Percentiles rank a stretch among this genome's conserved stretches.
These are phyloP conservation scores for Ovibos moschatus DNA, from an alignment of 2,113 vertebrate species.

Conservation along the genomic window DNA sequence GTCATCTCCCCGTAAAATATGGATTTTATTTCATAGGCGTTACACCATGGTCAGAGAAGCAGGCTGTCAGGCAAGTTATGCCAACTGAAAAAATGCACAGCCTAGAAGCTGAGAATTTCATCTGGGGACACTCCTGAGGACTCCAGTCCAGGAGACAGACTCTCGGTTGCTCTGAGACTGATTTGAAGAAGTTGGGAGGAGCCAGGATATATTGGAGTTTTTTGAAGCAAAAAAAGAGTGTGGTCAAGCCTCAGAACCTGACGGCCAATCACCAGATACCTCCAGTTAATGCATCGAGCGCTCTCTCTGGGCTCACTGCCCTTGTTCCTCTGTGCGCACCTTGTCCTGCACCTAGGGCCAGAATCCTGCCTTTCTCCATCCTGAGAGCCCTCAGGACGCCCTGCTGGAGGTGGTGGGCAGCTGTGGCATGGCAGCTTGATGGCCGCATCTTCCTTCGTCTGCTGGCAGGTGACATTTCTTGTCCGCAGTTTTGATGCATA, in stretches of 20 bases:
- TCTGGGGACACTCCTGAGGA: background rate
- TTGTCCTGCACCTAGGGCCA: background rate
- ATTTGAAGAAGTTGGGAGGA: background rate
- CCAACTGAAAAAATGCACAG: background rate
- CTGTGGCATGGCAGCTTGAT: fast-evolving
- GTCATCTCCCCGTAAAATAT: fast-evolving
- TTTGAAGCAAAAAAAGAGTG: background rate
- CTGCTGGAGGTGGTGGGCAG: background rate
- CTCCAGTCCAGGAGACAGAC: background rate
- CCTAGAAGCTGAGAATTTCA: background rate
- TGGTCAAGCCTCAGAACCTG: background rate
- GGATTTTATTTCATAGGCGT: background rate
- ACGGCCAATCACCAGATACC: background rate
- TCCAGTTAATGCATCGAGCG: fast-evolving
- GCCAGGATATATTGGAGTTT: background rate
- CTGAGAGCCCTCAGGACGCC: background rate
- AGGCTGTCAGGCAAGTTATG: background rate
- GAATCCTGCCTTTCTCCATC: background rate
- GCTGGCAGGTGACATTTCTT: background rate
- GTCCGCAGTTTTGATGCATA: background rate
- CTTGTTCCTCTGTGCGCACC: fast-evolving
- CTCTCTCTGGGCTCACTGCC: background rate
- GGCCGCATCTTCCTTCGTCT: background rate
- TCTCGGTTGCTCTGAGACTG: background rate
- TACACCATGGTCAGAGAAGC: background rate